These are phyloP conservation scores for Python bivittatus DNA, from an alignment of 2,113 vertebrate species.

Conservation along the genomic window DNA sequence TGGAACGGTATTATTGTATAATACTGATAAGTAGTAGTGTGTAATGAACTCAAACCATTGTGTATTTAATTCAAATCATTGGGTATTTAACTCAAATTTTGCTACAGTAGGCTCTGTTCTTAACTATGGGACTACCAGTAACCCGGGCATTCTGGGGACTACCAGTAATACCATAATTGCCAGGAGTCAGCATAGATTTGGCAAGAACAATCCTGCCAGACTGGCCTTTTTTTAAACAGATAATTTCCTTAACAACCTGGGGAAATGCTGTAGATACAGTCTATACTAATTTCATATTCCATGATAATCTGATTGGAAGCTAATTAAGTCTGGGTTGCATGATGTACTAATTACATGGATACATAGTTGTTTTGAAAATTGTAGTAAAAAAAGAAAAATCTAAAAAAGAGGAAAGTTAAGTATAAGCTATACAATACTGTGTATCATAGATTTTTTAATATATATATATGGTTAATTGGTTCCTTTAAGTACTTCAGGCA, in stretches of 20 bases:
- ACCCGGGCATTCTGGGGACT: too few relatives aligned
- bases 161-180: background rate
- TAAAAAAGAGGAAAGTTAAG: background rate
- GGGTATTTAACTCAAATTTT: too few relatives aligned
- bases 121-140: too few relatives aligned
- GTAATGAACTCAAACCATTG: too few relatives aligned
- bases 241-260: background rate
- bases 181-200: background rate
- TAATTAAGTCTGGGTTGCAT: background rate
- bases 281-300: background rate
- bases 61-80: too few relatives aligned
- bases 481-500: background rate
- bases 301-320: background rate
- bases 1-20: too few relatives aligned
- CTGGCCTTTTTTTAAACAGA: background rate
- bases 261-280: background rate
- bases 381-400: background rate
- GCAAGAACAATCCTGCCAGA: background rate
- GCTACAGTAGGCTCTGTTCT: too few relatives aligned
- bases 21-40: too few relatives aligned
- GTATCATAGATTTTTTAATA: background rate
- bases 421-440: background rate
- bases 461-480: background rate
- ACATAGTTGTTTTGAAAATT: background rate
- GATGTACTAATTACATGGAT: background rate